Evolutionary conservation across 2,113 vertebrate species (phyloP), one percentile per base, ranked within the genome.

Genomic region (Epinephelus lanceolatus): DNA sequence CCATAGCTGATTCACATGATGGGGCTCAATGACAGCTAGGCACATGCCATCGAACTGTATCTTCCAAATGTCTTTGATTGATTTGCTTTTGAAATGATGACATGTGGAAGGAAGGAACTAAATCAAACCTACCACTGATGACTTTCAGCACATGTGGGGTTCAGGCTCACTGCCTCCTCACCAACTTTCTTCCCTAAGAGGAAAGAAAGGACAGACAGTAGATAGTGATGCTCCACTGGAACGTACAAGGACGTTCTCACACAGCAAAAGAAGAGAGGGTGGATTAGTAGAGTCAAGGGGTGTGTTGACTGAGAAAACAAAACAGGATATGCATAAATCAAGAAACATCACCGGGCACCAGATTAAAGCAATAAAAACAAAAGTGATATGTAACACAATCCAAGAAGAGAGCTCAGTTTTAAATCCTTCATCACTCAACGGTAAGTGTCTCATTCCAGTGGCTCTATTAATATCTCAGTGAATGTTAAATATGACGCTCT

Each of bases 71-170:
- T 0, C 42, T 18, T 25, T 40, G 23, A 77, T 19, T 33, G 61
- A 67, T 42, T 59, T 66, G 17, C 21, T 62, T 78, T 75, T 14
- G 27, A 56, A 78, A 55, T 47, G 18, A 45, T 45, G 42, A 45
- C 42, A 62, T 25, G 61, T n/a, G 65, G 0, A 52, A 23, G 12
- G 6, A 71, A 11, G 19, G 21, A 63, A 73, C 75, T 9, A 33
- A 15, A 6, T 72, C 27, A 84, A 61, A 96, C 97, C 94, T 95
- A 99, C 98, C 98, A 99, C 85, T 97, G 96, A 90, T 99, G 98
- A 92, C 97, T 97, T 72, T 97, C 95, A 78, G 97, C 97, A 93
- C 96, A 97, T 47, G 23, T 81, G 0, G 96, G 95, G 81, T 97
- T 97, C 92, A 96, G 81, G 1, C 83, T 90, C 89, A 99, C 89